Evolutionary conservation across 2,113 vertebrate species (phyloP).

Genomic region (Alligator sinensis): DNA sequence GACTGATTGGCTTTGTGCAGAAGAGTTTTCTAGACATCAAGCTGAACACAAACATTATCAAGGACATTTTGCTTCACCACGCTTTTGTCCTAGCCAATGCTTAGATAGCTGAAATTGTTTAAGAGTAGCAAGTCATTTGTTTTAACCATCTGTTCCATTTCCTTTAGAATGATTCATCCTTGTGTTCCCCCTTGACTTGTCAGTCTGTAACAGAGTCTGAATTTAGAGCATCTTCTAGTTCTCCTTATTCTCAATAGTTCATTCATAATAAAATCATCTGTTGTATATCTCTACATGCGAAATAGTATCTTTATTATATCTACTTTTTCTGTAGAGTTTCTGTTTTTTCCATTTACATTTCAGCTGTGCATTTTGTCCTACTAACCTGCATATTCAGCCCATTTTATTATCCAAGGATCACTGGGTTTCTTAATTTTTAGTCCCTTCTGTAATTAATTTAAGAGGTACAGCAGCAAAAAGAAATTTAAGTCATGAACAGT

Average conservation of each 20-base stretch:
- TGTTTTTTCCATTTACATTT: not conserved
- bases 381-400: not conserved
- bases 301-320: not conserved
- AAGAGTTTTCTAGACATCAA: not conserved
- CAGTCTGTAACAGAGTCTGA: not conserved
- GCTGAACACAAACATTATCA: not conserved
- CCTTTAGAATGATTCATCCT: not conserved
- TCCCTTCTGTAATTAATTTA: not conserved
- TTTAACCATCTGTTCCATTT: conserved; percentile 1
- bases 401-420: not conserved
- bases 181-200: not conserved
- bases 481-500: not conserved
- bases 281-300: not conserved
- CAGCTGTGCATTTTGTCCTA: not conserved
- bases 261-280: not conserved
- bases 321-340: not conserved
- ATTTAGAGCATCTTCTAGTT: not conserved
- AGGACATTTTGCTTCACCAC: not conserved
- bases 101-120: conserved; percentile 2
- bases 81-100: not conserved
- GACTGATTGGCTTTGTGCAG: not conserved
- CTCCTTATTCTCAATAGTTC: not conserved
- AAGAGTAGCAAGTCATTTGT: not conserved
- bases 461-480: not conserved
- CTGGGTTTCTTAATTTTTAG: not conserved